Evolutionary conservation across 2,888 invertebrate genomes (phyloP), one percentile per base, ranked within the genome.

Genomic region (Tachystola acroxantha): DNA sequence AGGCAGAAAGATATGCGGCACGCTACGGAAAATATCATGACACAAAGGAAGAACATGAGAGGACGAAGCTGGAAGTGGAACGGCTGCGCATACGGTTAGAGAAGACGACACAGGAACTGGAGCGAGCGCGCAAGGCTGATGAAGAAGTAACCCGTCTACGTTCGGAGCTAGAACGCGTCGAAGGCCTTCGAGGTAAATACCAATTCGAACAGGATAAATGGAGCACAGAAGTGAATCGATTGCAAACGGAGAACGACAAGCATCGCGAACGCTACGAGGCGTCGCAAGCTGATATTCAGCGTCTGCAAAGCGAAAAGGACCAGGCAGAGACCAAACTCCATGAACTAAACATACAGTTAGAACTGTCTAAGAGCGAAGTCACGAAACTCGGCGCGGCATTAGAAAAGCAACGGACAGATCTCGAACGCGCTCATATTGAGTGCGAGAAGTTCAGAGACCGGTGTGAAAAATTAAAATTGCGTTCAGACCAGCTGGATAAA

Each of bases 381-480:
- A 88, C 90, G 20, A 96, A 96, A 73, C 84, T 92, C 11, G 88
- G 91, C 47, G 90, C 90, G 26, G 89, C 90, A 26, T 93, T 96
- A 69, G 96, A 96, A 54, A 94, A 94, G 64, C 93, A 94, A 68
- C 89, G 94, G 26, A 85, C 89, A 46, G 95, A 96, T 58, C 88
- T 95, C 57, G 96, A 95, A 72, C 89, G 95, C 30, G 92, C 95
- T 50, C 92, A 94, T 62, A 95, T 96, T 67, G 96, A 96, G 79
- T 92, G 94, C 55, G 96, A 96, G 67, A 96, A 96, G 82, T 91
- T 95, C 45, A 90, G 94, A 53, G 96, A 96, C 59, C 89, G 95
- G 45, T 92, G 95, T 68, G 96, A 96, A 64, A 95, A 95, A 79
- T 80, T 95, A n/a, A 92, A 93, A 57, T 70, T 90, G 37, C 90